Percentiles rank a stretch among this genome's conserved stretches.
These are phyloP conservation scores for Artemia franciscana DNA, from an alignment of 1,140 invertebrate species.

Conservation along the genomic window DNA sequence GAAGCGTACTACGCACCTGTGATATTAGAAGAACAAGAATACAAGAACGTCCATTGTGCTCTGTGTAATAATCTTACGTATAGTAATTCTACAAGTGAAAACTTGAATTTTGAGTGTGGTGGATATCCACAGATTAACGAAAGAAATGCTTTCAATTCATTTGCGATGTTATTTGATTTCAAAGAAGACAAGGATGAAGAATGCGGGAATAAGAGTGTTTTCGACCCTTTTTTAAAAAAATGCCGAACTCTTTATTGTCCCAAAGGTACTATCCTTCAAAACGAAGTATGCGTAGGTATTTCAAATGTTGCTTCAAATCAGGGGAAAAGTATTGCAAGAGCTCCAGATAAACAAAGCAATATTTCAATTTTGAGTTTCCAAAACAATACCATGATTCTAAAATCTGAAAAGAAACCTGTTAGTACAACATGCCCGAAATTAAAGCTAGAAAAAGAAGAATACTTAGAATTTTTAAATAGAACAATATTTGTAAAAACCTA, in stretches of 20 bases:
- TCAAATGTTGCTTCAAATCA: too few species aligned
- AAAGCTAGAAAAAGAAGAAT: conserved; percentile 21
- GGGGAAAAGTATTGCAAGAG: too few species aligned
- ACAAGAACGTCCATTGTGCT: conserved; percentile 30
- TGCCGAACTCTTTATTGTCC: conserved; percentile 22
- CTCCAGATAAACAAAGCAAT: too few species aligned
- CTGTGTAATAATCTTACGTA: conserved; percentile 26
- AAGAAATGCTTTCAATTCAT: conserved; percentile 18
- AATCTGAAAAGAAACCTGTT: too few species aligned
- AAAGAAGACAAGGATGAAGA: conserved; percentile 17
- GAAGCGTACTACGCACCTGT: too few species aligned
- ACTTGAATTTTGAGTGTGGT: conserved; percentile 6
- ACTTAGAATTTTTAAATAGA: conserved; percentile 18
- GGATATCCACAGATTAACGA: conserved; percentile 13
- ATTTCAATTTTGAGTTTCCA: too few species aligned
- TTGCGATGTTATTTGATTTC: conserved; percentile 29
- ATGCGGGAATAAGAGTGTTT: conserved; percentile 20
- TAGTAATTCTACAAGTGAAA: conserved; percentile 22
- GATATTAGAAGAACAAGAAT: conserved; percentile 19
- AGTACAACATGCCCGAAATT: conserved; percentile 25
- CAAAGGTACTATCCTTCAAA: too few species aligned
- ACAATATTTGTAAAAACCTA: conserved; percentile 21
- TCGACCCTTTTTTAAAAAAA: conserved; percentile 27
- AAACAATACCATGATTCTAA: too few species aligned
- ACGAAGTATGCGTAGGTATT: too few species aligned